Base-by-base conservation (phyloP, 2,888 invertebrate genomes). In the Drosophila neotestacea region DNA sequence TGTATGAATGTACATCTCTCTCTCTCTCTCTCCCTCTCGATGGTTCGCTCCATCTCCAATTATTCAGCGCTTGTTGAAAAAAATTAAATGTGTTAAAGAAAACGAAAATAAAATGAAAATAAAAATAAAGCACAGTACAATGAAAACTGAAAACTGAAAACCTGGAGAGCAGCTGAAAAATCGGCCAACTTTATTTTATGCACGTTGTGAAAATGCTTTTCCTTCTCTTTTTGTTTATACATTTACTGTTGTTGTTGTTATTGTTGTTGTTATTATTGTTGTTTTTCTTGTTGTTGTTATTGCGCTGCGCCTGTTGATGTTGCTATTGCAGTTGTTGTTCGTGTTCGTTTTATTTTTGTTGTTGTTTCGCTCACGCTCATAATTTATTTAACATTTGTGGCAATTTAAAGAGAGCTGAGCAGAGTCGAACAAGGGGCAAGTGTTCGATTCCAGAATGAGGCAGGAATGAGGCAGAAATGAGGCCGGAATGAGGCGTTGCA, bases 371-470 rank as follows among this genome's bases (percentile, higher is more conserved):
- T 59, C 67, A 65, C 51, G 73, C 41, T 61, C 65, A 83, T 85
- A 82, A 85, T 80, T 88, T 85, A 88, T 85, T 79, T 73, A 79
- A 73, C 63, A 70, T 85, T 77, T 85, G 77, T 54, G 80, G 77
- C 80, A 67, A 65, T 79, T 87, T 75, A 75, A 87, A 73, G 69
- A 48, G 55, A 63, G 51, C 72, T 50, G 58, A 68, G 62, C 51
- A 6, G 36, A 36, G 41, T 28, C 51, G 4, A 28, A 42, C 34
- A 36, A 44, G 27, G 16, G 36, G 11, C 42, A 48, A 44, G 54
- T 52, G 27, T 46, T 61, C 36, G 46, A 41, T 44, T 32, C 6
- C 13, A 48, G 58, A n/a, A 42, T 16, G 41, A 13, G 36, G 6
- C 50, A 16, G 11, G 5, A 27, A 27, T 39, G 34, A 28, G 36